Conservation (phyloP, 2,113 vertebrate species). For the Rhadina sibilatrix region DNA sequence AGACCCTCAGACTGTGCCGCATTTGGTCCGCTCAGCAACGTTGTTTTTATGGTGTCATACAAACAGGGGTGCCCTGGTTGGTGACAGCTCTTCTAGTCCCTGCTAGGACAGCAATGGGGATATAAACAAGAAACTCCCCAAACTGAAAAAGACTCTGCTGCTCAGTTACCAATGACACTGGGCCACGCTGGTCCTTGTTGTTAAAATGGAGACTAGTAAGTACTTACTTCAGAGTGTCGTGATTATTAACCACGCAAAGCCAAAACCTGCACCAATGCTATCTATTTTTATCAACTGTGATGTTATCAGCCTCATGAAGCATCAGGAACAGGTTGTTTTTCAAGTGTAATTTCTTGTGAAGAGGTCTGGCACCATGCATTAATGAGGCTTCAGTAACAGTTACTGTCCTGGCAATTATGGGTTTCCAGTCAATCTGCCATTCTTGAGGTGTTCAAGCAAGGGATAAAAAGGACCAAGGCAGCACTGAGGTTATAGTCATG, state of each 20-base stretch:
- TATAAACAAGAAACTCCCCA: not conserved
- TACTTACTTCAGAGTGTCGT: not conserved
- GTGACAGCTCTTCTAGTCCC: not conserved
- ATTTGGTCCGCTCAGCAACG: not conserved
- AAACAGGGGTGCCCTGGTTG: not conserved
- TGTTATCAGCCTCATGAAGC: not conserved
- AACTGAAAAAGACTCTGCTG: not conserved
- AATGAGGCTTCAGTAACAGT: not conserved
- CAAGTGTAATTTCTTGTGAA: not conserved
- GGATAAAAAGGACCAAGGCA: not conserved
- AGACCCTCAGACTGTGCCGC: not conserved
- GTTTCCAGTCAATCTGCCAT: not conserved
- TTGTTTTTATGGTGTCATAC: rapidly evolving
- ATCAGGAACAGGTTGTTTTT: not conserved
- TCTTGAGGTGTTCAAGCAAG: not conserved
- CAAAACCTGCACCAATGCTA: not conserved
- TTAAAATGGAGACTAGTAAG: not conserved
- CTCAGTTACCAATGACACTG: not conserved
- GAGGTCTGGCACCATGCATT: not conserved
- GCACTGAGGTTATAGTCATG: not conserved
- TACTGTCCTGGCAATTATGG: not conserved
- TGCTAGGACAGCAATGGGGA: not conserved
- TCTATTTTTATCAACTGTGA: not conserved
- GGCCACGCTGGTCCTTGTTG: not conserved
- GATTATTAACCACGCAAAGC: not conserved